These are phyloP conservation scores for Dusona sp. DNA, from an alignment of 2,888 invertebrate species.

Conservation along the genomic window DNA sequence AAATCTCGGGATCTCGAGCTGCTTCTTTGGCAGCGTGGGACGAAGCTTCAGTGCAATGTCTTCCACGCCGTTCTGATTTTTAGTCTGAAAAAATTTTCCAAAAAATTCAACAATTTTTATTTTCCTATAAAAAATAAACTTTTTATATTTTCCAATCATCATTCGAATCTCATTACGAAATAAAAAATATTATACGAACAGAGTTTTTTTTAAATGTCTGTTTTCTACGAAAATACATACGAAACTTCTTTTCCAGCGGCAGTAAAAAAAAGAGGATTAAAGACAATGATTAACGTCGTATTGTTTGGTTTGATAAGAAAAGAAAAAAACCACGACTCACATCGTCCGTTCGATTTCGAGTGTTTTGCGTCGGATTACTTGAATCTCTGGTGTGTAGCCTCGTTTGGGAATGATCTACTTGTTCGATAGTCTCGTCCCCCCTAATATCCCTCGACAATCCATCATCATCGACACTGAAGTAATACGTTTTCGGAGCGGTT, in stretches of 20 bases:
- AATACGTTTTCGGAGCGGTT: conserved; percentile 88
- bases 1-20: conserved; percentile 91
- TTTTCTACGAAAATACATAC: not conserved
- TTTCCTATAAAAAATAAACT: not conserved
- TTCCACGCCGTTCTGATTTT: conserved; percentile 84
- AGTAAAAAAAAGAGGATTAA: not conserved
- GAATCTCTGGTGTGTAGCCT: conserved; percentile 69
- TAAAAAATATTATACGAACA: not conserved
- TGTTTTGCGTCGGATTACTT: conserved; percentile 67
- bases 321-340: conserved; percentile 64
- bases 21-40: conserved; percentile 92
- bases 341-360: conserved; percentile 72
- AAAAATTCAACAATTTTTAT: not conserved
- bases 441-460: conserved; percentile 77
- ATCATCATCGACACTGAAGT: conserved; percentile 92
- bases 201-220: not conserved
- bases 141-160: not conserved
- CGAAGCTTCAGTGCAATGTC: conserved; percentile 91
- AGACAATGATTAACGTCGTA: not conserved
- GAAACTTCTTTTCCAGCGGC: not conserved
- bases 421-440: conserved; percentile 61
- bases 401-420: conserved; percentile 70
- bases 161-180: not conserved
- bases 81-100: conserved; percentile 73
- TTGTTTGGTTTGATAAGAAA: not conserved